Percentiles rank a stretch among this genome's conserved stretches.
phyloP scores from a whole-genome alignment of 2,888 invertebrate species.

The Metallyticus violacea region DNA sequence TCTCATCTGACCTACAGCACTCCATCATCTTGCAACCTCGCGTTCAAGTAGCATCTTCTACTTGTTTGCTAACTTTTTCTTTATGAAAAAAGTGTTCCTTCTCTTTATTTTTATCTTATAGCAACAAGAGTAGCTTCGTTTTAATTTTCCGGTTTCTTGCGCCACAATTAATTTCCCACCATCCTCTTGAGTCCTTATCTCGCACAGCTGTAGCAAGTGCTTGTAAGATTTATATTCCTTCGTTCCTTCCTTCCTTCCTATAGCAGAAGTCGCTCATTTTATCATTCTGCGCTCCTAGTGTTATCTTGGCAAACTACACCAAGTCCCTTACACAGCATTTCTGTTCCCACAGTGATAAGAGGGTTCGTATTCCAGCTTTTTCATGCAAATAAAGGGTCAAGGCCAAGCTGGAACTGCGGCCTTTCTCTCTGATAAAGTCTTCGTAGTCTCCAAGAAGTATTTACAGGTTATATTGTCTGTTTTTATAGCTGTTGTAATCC shows the following conservation, averaged over 20 bases:
- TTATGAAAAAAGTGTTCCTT: not conserved
- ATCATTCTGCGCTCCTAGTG: conserved; percentile 5
- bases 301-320: not conserved
- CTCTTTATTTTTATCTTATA: conserved; percentile 16
- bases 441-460: not conserved
- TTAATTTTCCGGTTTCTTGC: conserved; percentile 32
- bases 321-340: not conserved
- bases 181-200: conserved; percentile 17
- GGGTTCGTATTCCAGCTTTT: too few species aligned
- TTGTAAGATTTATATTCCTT: conserved; percentile 24
- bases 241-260: too few species aligned
- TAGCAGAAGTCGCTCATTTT: conserved; percentile 14
- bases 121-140: conserved; percentile 29
- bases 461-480: too few species aligned
- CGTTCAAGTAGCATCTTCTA: not conserved
- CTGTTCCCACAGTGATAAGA: not conserved
- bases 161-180: conserved; percentile 29
- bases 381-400: not conserved
- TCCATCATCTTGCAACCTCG: not conserved
- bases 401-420: not conserved
- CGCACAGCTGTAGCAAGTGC: conserved; percentile 25
- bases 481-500: too few species aligned
- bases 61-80: conserved; percentile 9
- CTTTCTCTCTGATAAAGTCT: not conserved
- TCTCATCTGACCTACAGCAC: not conserved